Base-by-base conservation (phyloP, 2,797 vertebrate genomes). In the Acanthiza pusilla region DNA sequence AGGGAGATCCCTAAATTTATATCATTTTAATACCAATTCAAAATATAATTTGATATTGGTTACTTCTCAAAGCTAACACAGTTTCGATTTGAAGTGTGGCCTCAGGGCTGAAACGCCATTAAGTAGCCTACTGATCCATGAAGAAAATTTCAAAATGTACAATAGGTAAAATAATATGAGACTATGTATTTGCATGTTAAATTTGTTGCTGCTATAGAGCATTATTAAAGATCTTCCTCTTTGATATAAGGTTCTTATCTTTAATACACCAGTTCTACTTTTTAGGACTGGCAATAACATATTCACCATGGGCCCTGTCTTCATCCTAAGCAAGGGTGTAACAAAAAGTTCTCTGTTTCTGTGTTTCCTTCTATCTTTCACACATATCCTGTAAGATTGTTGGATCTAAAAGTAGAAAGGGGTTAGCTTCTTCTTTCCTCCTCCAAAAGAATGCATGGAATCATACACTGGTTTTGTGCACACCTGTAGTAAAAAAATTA, bases 71-170 rank as follows among this genome's bases (percentile, higher is more conserved):
- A 96, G 40, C 51, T 93, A 81, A 81, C 42, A 79, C 48, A 86
- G 51, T 90, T 96, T 94, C 96, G 95, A 97, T 96, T 97, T 97
- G 78, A 92, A 96, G 57, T 81, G 54, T 85, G 77, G 84, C 91
- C 88, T 97, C 81, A 63, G 66, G 85, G 76, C 62, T 97, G 88
- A 97, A 95, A 97, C 89, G 86, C 80, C 87, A 93, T 95, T 97
- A 97, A 95, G 91, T 93, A 96, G 85, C 57, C 71, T 94, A 94
- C 80, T 88, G 95, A 97, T 96, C 89, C 89, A 91, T 93, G 92
- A 96, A 97, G 91, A 95, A 32, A 93, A 95, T 93, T 94, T 97
- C 36, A 95, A 94, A 95, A 92, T 80, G 40, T 97, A 93, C 45
- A 90, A 67, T 81, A 92, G 61, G 80, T 93, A 94, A 96, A 93